Percentiles rank a stretch among this genome's conserved stretches.
These are phyloP conservation scores for Hippocampus guttulatus DNA, from an alignment of 2,113 vertebrate genomes.

Conservation along the genomic window DNA sequence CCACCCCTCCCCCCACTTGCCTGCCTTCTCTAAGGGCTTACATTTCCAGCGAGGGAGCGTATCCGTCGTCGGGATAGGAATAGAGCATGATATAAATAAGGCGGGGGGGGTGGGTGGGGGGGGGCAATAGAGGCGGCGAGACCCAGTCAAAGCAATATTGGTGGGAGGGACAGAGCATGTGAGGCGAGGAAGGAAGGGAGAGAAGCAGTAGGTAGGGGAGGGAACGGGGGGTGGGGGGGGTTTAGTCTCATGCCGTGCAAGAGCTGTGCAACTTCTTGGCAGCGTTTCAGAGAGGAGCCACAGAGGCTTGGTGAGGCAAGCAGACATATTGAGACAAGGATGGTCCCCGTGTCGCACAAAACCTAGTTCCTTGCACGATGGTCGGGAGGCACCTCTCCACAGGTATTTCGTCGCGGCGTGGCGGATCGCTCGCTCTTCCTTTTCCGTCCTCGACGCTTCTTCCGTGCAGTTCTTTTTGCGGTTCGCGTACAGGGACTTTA, in stretches of 20 bases:
- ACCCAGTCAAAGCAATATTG: constrained; percentile 66
- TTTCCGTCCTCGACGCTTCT: constrained; percentile 13
- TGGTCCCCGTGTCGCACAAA: constrained; percentile 72
- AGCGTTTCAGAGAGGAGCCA: constrained; percentile 80
- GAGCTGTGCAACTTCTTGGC: constrained; percentile 78
- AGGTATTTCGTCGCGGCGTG: constrained; percentile 78
- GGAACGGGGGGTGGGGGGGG: constrained; percentile 30
- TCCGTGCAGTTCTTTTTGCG: constrained; percentile 40
- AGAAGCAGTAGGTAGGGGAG: constrained; percentile 12
- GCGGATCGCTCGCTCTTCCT: constrained; percentile 37
- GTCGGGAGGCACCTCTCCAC: constrained; percentile 80
- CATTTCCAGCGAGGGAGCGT: constrained; percentile 53
- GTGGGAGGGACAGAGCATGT: constrained; percentile 62
- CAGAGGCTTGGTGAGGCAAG: constrained; percentile 71
- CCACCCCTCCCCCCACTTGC: constrained; percentile 37
- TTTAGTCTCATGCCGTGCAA: constrained; percentile 69
- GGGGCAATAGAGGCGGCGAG: constrained; percentile 64
- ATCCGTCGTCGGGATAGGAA: constrained; percentile 63
- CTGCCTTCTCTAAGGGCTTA: constrained; percentile 35
- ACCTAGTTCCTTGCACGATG: constrained; percentile 80
- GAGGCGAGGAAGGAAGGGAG: constrained; percentile 58
- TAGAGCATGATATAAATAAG: constrained; percentile 70
- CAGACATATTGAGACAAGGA: constrained; percentile 79
- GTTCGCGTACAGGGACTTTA: constrained; percentile 32
- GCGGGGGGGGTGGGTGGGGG: constrained; percentile 47